A percentile compares a stretch with the other conserved stretches of the same genome.
Evolutionary conservation across 2,888 invertebrate species (phyloP).

Genomic region (Drosophila fungiperda): DNA sequence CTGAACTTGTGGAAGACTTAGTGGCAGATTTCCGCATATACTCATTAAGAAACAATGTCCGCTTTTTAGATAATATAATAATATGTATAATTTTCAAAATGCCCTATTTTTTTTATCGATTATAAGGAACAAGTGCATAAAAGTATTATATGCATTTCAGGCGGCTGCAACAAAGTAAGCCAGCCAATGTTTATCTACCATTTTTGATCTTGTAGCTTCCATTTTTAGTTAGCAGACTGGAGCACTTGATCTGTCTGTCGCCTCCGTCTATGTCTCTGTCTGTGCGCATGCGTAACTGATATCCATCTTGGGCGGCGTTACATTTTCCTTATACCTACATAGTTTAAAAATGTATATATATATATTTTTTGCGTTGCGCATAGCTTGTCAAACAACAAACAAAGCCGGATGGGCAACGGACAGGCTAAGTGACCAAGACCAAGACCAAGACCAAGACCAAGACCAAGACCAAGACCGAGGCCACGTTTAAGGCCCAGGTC

Average conservation of each 20-base stretch:
- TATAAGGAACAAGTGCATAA: background rate
- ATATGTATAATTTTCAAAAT: background rate
- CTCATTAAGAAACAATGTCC: background rate
- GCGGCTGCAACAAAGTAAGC: background rate
- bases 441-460: background rate
- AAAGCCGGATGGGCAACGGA: conserved; percentile 57
- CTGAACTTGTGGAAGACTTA: background rate
- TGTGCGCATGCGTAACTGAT: conserved; percentile 73
- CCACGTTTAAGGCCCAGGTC: conserved; percentile 26
- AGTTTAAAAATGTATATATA: conserved; percentile 24
- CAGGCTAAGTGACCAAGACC: conserved; percentile 18
- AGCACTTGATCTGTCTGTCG: background rate
- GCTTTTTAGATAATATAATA: background rate
- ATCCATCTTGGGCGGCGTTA: conserved; percentile 75
- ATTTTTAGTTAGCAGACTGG: conserved; percentile 19
- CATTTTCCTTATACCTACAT: conserved; percentile 57
- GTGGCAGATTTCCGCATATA: background rate
- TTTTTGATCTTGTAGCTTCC: conserved; percentile 12
- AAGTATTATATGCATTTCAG: background rate
- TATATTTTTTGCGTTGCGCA: conserved; percentile 48
- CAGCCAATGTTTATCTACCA: conserved; percentile 1
- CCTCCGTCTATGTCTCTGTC: conserved; percentile 14
- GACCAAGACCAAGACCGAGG: conserved; percentile 10
- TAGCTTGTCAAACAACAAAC: conserved; percentile 76
- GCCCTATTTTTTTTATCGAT: background rate